A percentile compares a stretch with the other conserved stretches of the same genome.
Evolutionary conservation across 1,140 invertebrate species (phyloP).

Genomic region (Glomeris maerens): DNA sequence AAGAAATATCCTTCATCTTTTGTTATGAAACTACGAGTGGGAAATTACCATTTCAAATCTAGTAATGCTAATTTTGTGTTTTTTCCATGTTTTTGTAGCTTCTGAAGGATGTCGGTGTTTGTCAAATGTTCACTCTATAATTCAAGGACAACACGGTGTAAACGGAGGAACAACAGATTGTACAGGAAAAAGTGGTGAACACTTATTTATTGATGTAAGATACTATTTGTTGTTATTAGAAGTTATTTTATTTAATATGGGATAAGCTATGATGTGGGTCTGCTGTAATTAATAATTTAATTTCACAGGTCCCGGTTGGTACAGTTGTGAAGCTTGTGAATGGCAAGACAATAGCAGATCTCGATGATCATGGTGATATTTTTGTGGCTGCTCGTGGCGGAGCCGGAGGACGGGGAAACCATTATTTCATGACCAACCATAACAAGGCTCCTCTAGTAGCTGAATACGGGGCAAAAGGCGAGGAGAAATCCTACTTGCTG

Average conservation of each 20-base stretch:
- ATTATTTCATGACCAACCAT: constrained; percentile 69
- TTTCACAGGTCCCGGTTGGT: constrained; percentile 61
- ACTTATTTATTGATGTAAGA: constrained; percentile 48
- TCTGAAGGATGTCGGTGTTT: constrained; percentile 53
- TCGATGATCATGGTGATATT: constrained; percentile 52
- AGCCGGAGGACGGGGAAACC: constrained; percentile 86
- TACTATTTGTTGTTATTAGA: neutral
- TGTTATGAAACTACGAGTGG: neutral
- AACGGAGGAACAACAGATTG: constrained; percentile 61
- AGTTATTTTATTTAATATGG: constrained; percentile 2
- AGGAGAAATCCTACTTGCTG: constrained; percentile 51
- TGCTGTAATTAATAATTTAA: too few relatives aligned
- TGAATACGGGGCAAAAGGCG: constrained; percentile 76
- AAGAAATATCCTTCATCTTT: too few relatives aligned
- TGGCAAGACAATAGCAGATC: constrained; percentile 52
- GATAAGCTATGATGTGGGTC: constrained; percentile 21
- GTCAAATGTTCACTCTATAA: constrained; percentile 44
- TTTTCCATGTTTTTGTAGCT: constrained; percentile 33
- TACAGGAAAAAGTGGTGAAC: constrained; percentile 69
- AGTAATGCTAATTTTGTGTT: constrained; percentile 2
- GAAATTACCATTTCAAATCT: neutral
- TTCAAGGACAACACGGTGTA: constrained; percentile 51
- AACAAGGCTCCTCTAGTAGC: constrained; percentile 69
- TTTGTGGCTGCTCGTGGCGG: constrained; percentile 90
- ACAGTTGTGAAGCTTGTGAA: constrained; percentile 53